Base-by-base conservation (phyloP, 2,797 vertebrate genomes). In the Artibeus lituratus region DNA sequence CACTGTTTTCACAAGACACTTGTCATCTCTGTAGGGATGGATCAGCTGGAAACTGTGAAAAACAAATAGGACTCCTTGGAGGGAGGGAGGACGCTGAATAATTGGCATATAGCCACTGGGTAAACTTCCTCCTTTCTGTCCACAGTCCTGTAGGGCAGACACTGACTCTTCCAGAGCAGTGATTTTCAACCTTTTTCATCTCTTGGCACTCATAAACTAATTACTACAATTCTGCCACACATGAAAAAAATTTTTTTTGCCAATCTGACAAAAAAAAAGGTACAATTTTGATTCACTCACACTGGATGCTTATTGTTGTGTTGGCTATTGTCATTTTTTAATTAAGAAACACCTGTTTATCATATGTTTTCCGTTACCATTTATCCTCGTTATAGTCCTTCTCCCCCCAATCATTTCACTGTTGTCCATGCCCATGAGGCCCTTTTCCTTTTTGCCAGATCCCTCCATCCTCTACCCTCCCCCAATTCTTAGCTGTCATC, bases 61-160 rank as follows among this genome's bases (percentile, higher is more conserved):
- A 96, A 53, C n/a, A 85, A 74, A 26, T 7, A 29, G 49, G n/a
- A 90, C 44, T 84, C 37, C 37, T 76, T 51, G 51, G 62, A 49
- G 53, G 24, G 42, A 51, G n/a, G 55, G 65, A 37, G 42, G 29
- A 59, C 0, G 0, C 55, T n/a, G 42, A 42, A 32, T 69, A 51
- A 39, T 65, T 35, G 85, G 77, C 67, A 67, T 10, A 32, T 10
- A 73, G 76, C 10, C 7, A 19, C 26, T 8, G 18, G 0, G 55
- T 44, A 70, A 93, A 85, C 94, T 88, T 91, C 88, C 90, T 90
- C 82, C 85, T 90, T 96, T 69, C 69, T 57, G 8, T 65, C 47
- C 44, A 37, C 14, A 39, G 0, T 3, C 26, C 47, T 12, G 22
- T 51, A 55, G 87, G 85, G 59, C 29, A 65, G 57, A 90, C 85